These are phyloP conservation scores for Meteorus sp. DNA, from an alignment of 1,140 invertebrate genomes.

Conservation along the genomic window DNA sequence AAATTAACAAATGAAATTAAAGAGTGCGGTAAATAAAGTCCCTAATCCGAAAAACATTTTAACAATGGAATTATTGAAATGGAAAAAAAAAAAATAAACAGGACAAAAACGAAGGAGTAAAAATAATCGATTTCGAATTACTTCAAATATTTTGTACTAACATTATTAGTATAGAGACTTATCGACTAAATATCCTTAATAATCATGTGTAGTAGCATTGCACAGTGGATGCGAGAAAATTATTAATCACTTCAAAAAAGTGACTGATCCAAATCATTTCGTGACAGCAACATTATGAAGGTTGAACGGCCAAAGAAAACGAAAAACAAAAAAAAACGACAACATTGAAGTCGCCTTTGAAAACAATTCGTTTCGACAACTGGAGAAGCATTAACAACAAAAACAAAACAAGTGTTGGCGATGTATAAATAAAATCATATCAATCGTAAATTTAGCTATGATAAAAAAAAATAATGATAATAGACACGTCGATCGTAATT, in stretches of 20 bases:
- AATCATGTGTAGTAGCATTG: conserved; percentile 19
- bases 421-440: conserved; percentile 61
- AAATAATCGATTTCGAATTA: conserved; percentile 38
- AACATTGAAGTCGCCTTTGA: too few relatives aligned
- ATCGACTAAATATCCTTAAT: conserved; percentile 23
- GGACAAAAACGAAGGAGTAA: conserved; percentile 28
- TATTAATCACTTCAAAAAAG: too few relatives aligned
- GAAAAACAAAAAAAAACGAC: too few relatives aligned
- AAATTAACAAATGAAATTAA: conserved; percentile 23
- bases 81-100: background rate
- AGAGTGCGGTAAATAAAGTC: conserved; percentile 56
- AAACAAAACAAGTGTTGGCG: conserved; percentile 27
- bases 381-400: too few relatives aligned
- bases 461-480: conserved; percentile 45
- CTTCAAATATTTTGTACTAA: conserved; percentile 57
- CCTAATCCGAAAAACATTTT: conserved; percentile 35
- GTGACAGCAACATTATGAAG: background rate
- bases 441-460: conserved; percentile 56
- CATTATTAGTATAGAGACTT: conserved; percentile 34
- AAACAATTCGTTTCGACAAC: too few relatives aligned
- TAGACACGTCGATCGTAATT: conserved; percentile 41
- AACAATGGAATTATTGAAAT: conserved; percentile 5
- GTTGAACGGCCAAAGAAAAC: too few relatives aligned
- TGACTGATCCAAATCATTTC: background rate
- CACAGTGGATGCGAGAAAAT: conserved; percentile 5